Evolutionary conservation across 2,888 invertebrate species (phyloP).

Genomic region (Tupiocoris notatus): DNA sequence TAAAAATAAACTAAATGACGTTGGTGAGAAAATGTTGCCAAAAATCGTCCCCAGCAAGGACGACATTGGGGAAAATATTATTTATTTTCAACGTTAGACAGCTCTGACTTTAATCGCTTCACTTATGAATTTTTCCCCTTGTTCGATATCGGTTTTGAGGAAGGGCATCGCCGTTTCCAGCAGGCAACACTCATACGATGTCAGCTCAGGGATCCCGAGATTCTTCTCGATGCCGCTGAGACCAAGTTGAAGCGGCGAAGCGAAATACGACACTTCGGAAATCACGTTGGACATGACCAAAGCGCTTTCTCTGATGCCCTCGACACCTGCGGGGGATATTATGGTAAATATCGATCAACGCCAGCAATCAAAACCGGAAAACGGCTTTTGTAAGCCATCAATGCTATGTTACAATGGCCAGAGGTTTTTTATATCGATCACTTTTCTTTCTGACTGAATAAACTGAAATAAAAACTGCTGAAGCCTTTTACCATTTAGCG

Average conservation of each 20-base stretch:
- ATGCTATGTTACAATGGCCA: too few relatives aligned
- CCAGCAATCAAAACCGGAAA: too few relatives aligned
- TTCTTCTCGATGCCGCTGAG: constrained; percentile 46
- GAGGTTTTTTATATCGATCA: too few relatives aligned
- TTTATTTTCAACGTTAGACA: too few relatives aligned
- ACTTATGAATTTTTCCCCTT: constrained; percentile 49
- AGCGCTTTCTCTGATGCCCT: constrained; percentile 42
- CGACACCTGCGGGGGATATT: constrained; percentile 56
- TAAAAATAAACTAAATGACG: too few relatives aligned
- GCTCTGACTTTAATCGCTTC: constrained; percentile 37
- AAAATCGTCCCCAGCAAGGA: too few relatives aligned
- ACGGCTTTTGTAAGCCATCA: too few relatives aligned
- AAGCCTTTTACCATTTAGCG: constrained; percentile 47
- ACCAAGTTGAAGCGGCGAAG: constrained; percentile 44
- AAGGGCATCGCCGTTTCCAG: constrained; percentile 44
- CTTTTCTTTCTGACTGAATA: too few relatives aligned
- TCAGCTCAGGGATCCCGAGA: constrained; percentile 44
- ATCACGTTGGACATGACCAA: constrained; percentile 46
- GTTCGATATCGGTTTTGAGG: constrained; percentile 45
- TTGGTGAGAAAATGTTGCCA: too few relatives aligned
- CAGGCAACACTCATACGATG: constrained; percentile 45
- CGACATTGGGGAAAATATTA: too few relatives aligned
- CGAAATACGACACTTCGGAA: constrained; percentile 43
- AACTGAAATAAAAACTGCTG: too few relatives aligned
- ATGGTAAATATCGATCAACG: too few relatives aligned